phyloP scores from a whole-genome alignment of 2,888 invertebrate genomes.

The Mesoligia furuncula region DNA sequence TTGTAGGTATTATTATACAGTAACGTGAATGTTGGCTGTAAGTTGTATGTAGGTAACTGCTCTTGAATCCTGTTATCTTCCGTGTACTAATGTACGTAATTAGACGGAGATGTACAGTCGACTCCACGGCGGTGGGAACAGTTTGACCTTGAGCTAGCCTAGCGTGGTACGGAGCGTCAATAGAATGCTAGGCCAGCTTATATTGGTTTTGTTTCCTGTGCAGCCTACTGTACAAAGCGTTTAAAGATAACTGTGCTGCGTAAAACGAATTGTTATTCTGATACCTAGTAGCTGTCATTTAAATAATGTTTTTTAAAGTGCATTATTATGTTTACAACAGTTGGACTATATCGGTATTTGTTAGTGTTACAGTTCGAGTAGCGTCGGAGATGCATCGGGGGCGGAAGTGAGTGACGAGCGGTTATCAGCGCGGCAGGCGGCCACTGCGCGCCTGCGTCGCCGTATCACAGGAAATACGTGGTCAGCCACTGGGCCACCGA shows the following conservation, averaged over 20 bases:
- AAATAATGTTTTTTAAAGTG: conserved; percentile 1
- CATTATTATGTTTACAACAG: background rate
- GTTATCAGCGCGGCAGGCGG: conserved; percentile 75
- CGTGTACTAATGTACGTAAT: conserved; percentile 52
- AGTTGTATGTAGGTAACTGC: conserved; percentile 32
- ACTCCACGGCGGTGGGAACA: background rate
- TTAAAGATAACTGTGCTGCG: conserved; percentile 43
- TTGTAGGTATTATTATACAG: conserved; percentile 33
- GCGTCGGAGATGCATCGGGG: conserved; percentile 63
- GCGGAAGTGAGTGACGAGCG: conserved; percentile 73
- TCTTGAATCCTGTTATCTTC: conserved; percentile 55
- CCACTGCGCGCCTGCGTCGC: conserved; percentile 33
- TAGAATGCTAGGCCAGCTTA: background rate
- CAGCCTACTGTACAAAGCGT: conserved; percentile 37
- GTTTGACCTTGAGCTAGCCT: background rate
- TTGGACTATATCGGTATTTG: background rate
- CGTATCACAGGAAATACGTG: conserved; percentile 83
- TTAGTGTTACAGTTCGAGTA: conserved; percentile 5
- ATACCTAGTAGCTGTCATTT: conserved; percentile 19
- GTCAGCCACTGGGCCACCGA: conserved; percentile 71
- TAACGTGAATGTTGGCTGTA: conserved; percentile 29
- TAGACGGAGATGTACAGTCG: conserved; percentile 45
- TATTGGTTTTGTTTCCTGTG: background rate
- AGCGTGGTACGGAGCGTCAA: background rate
- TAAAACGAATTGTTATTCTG: conserved; percentile 37